Base-by-base conservation (phyloP, 2,888 invertebrate species). In the Eupithecia exiguata region DNA sequence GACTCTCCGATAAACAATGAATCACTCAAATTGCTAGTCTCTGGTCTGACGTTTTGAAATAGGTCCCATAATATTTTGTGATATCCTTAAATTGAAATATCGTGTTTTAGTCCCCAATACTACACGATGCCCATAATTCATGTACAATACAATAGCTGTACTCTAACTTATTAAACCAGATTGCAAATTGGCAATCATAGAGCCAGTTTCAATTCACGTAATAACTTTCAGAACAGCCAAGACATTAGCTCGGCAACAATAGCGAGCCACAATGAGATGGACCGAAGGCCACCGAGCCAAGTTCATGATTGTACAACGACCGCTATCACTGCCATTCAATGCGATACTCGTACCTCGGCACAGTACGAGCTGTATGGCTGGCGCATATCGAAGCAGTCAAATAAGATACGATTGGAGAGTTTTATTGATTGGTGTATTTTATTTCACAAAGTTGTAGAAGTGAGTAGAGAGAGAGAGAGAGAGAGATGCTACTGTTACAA, bases 301-400 rank as follows among this genome's bases (percentile, higher is more conserved):
- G 93, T 92, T 93, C 93, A 93, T 83, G 90, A 87, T 83, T 87
- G 89, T 89, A 89, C 92, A 90, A 86, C 89, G 92, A 90, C 92
- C 93, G 91, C 84, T 86, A 92, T 91, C 92, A 91, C 89, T 87
- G 88, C 86, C 87, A 92, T 92, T 92, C 90, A 92, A 90, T 88
- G 85, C 88, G 84, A 83, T 86, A n/a, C n/a, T n/a, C n/a, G n/a
- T n/a, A 83, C 81, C 79, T 53, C 62, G 25, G 40, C 76, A 76
- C 71, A 76, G 76, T n/a, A 58, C 75, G 46, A 70, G 68, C 53
- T 9, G n/a, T 35, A 16, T 14, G 67, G 73, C 76, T 74, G 61
- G 69, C 38, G 66, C 76, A 76, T 40, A 40, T 62, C 18, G 18
- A 14, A 35, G 35, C 62, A 9, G 18, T 62, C 4, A 62, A 49